Conservation (phyloP, 2,797 vertebrate species). For the Glyptemys insculpta region DNA sequence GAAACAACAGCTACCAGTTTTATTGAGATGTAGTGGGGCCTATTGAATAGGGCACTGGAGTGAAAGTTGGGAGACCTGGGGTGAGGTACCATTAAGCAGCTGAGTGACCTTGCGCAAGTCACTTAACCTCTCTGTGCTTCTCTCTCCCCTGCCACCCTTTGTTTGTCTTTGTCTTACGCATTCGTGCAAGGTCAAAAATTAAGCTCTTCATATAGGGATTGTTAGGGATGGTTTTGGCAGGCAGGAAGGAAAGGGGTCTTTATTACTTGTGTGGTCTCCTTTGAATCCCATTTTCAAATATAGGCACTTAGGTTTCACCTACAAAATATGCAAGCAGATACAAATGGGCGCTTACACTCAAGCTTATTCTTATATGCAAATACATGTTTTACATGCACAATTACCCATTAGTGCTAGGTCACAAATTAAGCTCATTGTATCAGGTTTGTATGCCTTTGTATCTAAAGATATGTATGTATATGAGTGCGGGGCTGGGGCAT, state of each 20-base stretch:
- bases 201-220: slow-evolving; percentile 11
- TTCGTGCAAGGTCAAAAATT: neutral
- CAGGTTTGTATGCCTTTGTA: neutral
- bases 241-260: slow-evolving; percentile 16
- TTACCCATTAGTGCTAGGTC: slow-evolving; percentile 50
- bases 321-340: neutral
- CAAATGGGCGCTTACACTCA: neutral
- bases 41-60: neutral
- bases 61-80: neutral
- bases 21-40: neutral
- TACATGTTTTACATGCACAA: neutral
- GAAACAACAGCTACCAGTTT: neutral
- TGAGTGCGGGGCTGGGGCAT: no score
- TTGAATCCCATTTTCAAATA: slow-evolving; percentile 41
- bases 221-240: neutral
- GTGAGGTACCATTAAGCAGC: neutral
- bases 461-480: neutral
- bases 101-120: neutral
- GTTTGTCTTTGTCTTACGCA: neutral
- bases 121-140: neutral
- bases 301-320: neutral
- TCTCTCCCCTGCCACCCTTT: neutral
- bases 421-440: slow-evolving; percentile 32
- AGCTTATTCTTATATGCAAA: neutral
- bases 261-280: slow-evolving; percentile 32